Conservation (phyloP, 2,113 vertebrate genomes). For the Cricetomys ansorgei region DNA sequence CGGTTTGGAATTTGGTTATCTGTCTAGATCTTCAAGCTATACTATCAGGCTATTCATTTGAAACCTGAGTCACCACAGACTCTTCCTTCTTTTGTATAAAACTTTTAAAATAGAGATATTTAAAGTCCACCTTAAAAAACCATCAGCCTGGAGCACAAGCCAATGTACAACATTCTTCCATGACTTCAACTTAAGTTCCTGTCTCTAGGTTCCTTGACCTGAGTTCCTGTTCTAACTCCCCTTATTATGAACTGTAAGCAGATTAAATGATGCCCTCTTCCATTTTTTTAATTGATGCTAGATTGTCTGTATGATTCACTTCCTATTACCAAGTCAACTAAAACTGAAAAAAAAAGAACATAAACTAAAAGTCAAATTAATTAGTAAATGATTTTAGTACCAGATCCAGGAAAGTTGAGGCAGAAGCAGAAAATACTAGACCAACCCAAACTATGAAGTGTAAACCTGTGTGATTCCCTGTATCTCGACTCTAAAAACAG, state of each 20-base stretch:
- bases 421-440: not conserved
- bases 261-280: not conserved
- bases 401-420: not conserved
- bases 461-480: rapidly evolving
- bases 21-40: not conserved
- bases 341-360: not conserved
- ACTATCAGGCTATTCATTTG: not conserved
- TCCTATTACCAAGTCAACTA: no score
- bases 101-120: not conserved
- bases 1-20: not conserved
- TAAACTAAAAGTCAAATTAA: not conserved
- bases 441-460: not conserved
- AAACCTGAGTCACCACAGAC: not conserved
- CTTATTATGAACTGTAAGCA: not conserved
- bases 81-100: not conserved
- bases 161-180: no score
- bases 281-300: no score
- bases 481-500: not conserved
- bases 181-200: not conserved
- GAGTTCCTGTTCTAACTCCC: not conserved
- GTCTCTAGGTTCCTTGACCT: not conserved
- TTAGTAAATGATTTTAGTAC: not conserved
- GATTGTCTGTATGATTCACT: not conserved
- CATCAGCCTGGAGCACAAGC: not conserved
- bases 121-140: not conserved